Evolutionary conservation across 2,888 invertebrate genomes (phyloP).

Genomic region (Pterostichus niger): DNA sequence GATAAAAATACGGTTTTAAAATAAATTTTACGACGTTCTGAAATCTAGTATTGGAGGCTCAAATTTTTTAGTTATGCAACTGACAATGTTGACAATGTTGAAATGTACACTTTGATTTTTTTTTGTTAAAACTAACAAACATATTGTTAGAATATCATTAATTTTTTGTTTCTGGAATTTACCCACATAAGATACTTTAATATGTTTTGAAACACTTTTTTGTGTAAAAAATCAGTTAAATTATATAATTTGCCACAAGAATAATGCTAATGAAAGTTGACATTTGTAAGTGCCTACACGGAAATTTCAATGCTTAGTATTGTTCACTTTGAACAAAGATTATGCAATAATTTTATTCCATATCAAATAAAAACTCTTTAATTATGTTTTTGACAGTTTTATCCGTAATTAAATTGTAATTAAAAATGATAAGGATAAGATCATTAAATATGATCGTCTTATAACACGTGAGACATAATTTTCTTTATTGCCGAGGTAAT

Average conservation of each 20-base stretch:
- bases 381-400: constrained; percentile 21
- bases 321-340: neutral
- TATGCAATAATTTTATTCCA: constrained; percentile 8
- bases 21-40: too few species aligned
- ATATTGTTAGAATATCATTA: neutral
- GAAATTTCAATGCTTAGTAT: neutral
- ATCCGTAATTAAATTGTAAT: constrained; percentile 18
- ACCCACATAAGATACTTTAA: neutral
- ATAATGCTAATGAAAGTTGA: too few species aligned
- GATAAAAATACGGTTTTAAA: too few species aligned
- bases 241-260: too few species aligned
- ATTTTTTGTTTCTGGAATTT: too few species aligned
- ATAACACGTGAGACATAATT: constrained; percentile 1
- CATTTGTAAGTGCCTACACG: too few species aligned
- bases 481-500: neutral
- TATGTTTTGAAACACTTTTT: neutral
- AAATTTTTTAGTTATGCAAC: too few species aligned
- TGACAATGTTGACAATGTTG: too few species aligned
- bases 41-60: too few species aligned
- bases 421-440: constrained; percentile 30
- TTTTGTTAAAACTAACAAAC: neutral
- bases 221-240: neutral
- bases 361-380: constrained; percentile 15
- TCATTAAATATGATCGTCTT: constrained; percentile 25
- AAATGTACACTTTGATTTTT: neutral